A percentile compares a stretch with the other conserved stretches of the same genome.
phyloP scores from a whole-genome alignment of 1,140 invertebrate species.

The Drosophila busckii region DNA sequence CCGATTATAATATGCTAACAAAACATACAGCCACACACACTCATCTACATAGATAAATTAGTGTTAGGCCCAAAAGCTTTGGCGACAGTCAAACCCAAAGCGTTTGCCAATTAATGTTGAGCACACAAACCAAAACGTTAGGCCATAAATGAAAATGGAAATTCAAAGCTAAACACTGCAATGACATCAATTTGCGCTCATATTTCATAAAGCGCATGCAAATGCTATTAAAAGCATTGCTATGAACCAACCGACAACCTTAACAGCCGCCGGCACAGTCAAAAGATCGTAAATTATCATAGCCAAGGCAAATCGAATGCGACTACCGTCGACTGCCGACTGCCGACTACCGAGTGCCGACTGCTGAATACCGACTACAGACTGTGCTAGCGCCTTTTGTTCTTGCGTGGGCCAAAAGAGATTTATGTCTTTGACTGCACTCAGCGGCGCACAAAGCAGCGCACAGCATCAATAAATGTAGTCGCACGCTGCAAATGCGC shows the following conservation, averaged over 20 bases:
- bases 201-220: constrained; percentile 36
- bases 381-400: background rate
- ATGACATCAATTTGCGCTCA: constrained; percentile 39
- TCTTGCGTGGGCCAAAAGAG: constrained; percentile 25
- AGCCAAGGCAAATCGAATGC: constrained; percentile 24
- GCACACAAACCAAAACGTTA: background rate
- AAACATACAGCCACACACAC: background rate
- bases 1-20: constrained; percentile 2
- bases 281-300: constrained; percentile 44
- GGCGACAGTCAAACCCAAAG: constrained; percentile 33
- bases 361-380: too few relatives aligned
- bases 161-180: constrained; percentile 34
- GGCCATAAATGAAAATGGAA: constrained; percentile 29
- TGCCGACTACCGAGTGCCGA: too few relatives aligned
- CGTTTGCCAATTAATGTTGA: constrained; percentile 29
- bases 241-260: constrained; percentile 30
- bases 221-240: constrained; percentile 43
- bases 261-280: constrained; percentile 6
- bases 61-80: constrained; percentile 22
- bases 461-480: constrained; percentile 47
- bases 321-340: too few relatives aligned
- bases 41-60: constrained; percentile 32
- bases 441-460: constrained; percentile 7
- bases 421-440: constrained; percentile 39
- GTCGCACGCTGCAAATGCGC: constrained; percentile 45